Evolutionary conservation across 2,888 invertebrate species (phyloP), one percentile per base, ranked within the genome.

Genomic region (Chalcosyrphus nemorum): DNA sequence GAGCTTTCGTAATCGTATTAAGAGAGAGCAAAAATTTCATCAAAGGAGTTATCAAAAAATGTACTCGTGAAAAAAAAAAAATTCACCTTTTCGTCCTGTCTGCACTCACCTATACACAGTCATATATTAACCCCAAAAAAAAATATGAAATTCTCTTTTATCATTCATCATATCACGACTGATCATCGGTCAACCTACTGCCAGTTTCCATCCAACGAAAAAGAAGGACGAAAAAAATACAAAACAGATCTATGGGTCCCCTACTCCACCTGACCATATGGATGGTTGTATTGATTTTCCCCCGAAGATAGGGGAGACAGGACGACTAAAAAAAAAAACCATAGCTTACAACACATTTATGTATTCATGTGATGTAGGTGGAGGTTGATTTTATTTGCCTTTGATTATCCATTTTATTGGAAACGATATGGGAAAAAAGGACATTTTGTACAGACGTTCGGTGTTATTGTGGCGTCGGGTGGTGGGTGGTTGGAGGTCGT

Each of bases 391-490:
- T 82, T 74, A 77, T 82, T 82, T 82, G 82, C 77, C 68, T 72
- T 77, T 82, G 77, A 77, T 77, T 77, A 77, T 82, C 66, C 65
- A 41, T 77, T 82, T 82, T 78, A 82, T 82, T 82, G 77, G 77
- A 74, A 74, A 45, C 72, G 72, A 82, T 82, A 82, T 63, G 66
- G 54, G 47, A 38, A 66, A 38, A 66, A 47, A 68, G 72, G 72
- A 70, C 68, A 63, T 57, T 56, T 57, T 56, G 38, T 13, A 45
- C 21, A 11, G 43, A 21, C 29, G 7, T 45, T 50, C 15, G 7
- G 27, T 65, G 35, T 29, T 47, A 19, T 7, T 35, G 32, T 17
- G 32, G 11, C 6, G 41, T 7, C 15, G 7, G 47, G 9, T 27
- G 24, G 29, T n/a, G 50, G 17, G 29, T 13, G 24, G 19, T 21